These are phyloP conservation scores for Propsilocerus akamusi DNA, from an alignment of 1,140 invertebrate species.

Conservation along the genomic window DNA sequence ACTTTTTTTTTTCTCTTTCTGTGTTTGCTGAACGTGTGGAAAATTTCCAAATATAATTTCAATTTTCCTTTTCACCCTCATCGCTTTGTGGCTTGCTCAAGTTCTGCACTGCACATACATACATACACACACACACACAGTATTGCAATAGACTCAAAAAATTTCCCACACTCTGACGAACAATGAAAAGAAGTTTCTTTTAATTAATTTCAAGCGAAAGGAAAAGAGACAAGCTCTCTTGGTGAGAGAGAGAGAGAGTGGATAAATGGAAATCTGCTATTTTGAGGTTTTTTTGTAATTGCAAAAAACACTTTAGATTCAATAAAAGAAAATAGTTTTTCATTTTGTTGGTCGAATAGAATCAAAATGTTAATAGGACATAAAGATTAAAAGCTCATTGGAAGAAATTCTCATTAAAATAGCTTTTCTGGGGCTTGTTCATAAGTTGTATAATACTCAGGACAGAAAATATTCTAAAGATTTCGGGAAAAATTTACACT, in stretches of 20 bases:
- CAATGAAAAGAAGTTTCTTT: too few species aligned
- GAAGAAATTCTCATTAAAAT: too few species aligned
- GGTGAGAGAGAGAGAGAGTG: too few species aligned
- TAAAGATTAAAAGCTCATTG: background rate
- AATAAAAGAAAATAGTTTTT: background rate
- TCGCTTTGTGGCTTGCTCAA: background rate
- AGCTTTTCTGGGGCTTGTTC: too few species aligned
- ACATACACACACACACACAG: too few species aligned
- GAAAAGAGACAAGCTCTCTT: background rate
- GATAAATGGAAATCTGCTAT: background rate
- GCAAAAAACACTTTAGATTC: conserved; percentile 1
- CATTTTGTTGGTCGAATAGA: background rate
- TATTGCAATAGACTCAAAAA: too few species aligned
- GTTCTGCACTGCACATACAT: too few species aligned
- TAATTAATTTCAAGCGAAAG: background rate
- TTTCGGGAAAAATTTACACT: too few species aligned
- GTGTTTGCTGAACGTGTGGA: conserved; percentile 1
- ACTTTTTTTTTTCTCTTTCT: background rate
- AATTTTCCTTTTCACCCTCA: background rate
- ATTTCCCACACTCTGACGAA: too few species aligned
- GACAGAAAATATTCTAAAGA: too few species aligned
- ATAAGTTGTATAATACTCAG: too few species aligned
- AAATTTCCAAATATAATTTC: conserved; percentile 4
- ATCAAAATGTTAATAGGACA: conserved; percentile 1
- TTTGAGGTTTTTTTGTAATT: background rate